Base-by-base conservation (phyloP, 2,888 invertebrate genomes). In the Formica aserva region DNA sequence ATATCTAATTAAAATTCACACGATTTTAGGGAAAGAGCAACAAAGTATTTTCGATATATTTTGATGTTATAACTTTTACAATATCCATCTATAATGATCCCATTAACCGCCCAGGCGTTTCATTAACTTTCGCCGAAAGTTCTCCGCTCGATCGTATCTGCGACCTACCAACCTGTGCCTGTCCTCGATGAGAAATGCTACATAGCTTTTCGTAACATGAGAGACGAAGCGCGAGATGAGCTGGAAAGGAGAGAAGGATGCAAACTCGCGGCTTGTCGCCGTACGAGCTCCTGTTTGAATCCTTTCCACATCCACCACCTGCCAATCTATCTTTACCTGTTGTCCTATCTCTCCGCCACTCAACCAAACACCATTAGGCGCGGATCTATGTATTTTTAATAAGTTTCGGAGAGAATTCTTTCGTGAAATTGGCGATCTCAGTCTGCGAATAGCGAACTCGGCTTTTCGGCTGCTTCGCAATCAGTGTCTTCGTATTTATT, bases 311-410 rank as follows among this genome's bases (percentile, higher is more conserved):
- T 88, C 82, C 88, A 78, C 77, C 86, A 86, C 82, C 85, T 88
- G 87, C 85, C 89, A 88, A 90, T 89, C 86, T 83, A 77, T 65
- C 76, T 75, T 71, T 45, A 67, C 60, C 55, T 22, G 75, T 69
- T 29, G 77, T 86, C 84, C 86, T 62, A 45, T 60, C 60, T 3
- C 74, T 35, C 77, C 62, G 67, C 83, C 84, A 88, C 86, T 91
- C 89, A 91, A 90, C 90, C 90, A 91, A 92, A 92, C 86, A 88
- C 91, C 92, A 92, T 93, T 93, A 93, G 91, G 91, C 88, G 87
- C 87, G 87, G 91, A 88, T 90, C 92, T 92, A 92, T 92, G 92
- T 93, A 93, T 93, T 93, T 93, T 93, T 93, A 93, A 93, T 93
- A 93, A 93, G 92, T 93, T 92, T 93, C 92, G 90, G 2, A n/a